Conservation (phyloP, 2,113 vertebrate species). For the Nyctibius bracteatus region DNA sequence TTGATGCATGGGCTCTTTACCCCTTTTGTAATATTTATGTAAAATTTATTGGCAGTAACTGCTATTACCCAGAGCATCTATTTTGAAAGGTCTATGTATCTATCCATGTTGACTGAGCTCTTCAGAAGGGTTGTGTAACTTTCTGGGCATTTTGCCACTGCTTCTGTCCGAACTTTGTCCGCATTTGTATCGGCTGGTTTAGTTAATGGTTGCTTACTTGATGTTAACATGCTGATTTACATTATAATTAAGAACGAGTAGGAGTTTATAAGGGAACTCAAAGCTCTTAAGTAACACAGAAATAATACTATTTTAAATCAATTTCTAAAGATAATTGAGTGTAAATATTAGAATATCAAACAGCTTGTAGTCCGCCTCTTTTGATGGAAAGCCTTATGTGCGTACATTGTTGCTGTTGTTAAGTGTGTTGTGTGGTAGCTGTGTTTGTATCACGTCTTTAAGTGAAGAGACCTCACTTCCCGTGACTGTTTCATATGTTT, state of each 20-base stretch:
- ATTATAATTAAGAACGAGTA: slow-evolving; percentile 1
- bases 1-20: slow-evolving; percentile 4
- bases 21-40: slow-evolving; percentile 11
- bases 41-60: background rate
- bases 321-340: background rate
- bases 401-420: background rate
- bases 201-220: background rate
- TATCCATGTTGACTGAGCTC: background rate
- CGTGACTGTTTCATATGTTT: background rate
- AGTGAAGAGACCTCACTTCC: background rate
- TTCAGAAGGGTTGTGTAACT: background rate
- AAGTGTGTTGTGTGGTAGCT: background rate
- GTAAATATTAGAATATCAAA: background rate
- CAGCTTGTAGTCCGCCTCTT: background rate
- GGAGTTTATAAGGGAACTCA: slow-evolving; percentile 13
- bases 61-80: background rate
- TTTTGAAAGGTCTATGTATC: background rate
- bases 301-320: background rate
- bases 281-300: background rate
- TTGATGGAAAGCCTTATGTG: background rate
- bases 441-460: background rate
- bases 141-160: slow-evolving; percentile 28
- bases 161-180: background rate
- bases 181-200: background rate
- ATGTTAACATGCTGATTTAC: slow-evolving; percentile 23